A percentile compares a stretch with the other conserved stretches of the same genome.
phyloP scores from a whole-genome alignment of 1,140 invertebrate species.

The Onthophagus taurus region DNA sequence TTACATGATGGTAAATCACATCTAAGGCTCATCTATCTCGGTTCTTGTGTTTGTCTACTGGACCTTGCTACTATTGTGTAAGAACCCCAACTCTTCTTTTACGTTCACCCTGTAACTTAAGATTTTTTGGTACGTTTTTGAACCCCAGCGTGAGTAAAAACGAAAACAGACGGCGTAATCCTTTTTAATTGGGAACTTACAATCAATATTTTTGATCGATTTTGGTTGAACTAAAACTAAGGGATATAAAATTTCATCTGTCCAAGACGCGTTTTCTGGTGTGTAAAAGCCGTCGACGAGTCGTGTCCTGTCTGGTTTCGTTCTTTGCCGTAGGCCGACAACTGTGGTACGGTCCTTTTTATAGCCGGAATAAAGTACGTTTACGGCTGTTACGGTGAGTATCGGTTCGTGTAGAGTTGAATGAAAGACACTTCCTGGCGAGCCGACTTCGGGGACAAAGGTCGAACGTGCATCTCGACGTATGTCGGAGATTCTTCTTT shows the following conservation, averaged over 20 bases:
- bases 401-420: slow-evolving; percentile 13
- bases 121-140: no score
- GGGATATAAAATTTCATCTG: not conserved
- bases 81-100: no score
- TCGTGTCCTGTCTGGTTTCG: not conserved
- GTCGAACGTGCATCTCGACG: slow-evolving; percentile 11
- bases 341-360: slow-evolving; percentile 10
- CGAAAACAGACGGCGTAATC: no score
- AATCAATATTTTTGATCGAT: not conserved
- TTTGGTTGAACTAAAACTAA: not conserved
- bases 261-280: not conserved
- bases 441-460: slow-evolving; percentile 8
- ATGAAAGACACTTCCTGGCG: slow-evolving; percentile 14
- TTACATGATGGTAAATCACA: no score
- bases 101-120: no score
- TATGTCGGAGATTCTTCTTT: slow-evolving; percentile 13
- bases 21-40: no score
- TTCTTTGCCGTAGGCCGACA: slow-evolving; percentile 6
- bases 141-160: no score
- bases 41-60: no score
- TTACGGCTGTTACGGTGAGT: slow-evolving; percentile 10
- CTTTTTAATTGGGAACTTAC: not conserved
- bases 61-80: no score
- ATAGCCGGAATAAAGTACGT: slow-evolving; percentile 12
- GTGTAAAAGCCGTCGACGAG: no score